Conservation (phyloP, 2,888 invertebrate genomes). For the Exocentrus adspersus region DNA sequence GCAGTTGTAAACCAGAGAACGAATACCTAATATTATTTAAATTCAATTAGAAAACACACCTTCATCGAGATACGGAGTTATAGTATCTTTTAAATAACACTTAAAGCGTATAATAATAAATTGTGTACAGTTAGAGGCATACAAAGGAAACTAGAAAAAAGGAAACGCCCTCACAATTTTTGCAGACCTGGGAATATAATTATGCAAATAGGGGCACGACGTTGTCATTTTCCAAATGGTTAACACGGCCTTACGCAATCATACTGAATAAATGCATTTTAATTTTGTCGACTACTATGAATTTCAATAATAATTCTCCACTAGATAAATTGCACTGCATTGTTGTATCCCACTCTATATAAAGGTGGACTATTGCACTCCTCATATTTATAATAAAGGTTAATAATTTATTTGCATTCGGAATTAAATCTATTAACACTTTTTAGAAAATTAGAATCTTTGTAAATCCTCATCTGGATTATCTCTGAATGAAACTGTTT, state of each 20-base stretch:
- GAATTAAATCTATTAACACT: neutral
- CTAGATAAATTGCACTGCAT: constrained; percentile 5
- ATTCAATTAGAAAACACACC: constrained; percentile 40
- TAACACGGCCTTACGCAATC: constrained; percentile 44
- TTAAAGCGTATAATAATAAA: constrained; percentile 40
- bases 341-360: constrained; percentile 7
- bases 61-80: constrained; percentile 36
- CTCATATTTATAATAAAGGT: no score
- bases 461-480: no score
- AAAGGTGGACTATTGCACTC: neutral
- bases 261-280: constrained; percentile 33
- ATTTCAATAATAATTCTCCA: constrained; percentile 21
- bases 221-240: constrained; percentile 45
- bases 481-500: no score
- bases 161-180: constrained; percentile 44
- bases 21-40: constrained; percentile 35
- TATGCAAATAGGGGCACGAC: constrained; percentile 47
- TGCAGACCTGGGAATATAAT: constrained; percentile 42
- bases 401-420: neutral
- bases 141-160: constrained; percentile 42
- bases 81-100: constrained; percentile 40
- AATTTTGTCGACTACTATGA: constrained; percentile 31
- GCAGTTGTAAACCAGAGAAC: constrained; percentile 18
- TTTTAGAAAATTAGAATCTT: neutral
- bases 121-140: constrained; percentile 42